Evolutionary conservation across 2,113 vertebrate genomes (phyloP), one percentile per base, ranked within the genome.

Genomic region (Hemicordylus capensis): DNA sequence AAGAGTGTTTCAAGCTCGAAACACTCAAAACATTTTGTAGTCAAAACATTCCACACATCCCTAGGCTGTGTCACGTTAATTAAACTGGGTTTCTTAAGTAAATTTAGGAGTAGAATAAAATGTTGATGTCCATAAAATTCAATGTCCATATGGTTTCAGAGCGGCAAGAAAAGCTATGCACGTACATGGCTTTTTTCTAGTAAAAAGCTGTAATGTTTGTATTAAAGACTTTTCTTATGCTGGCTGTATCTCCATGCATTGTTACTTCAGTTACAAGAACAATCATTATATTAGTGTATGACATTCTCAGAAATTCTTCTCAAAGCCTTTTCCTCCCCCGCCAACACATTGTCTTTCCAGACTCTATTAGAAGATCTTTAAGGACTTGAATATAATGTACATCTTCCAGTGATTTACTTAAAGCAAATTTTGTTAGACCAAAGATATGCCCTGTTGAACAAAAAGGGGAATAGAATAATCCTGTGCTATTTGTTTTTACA

Each of bases 291-390:
- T 76, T 76, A 24, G 22, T 22, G 74, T 76, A n/a, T 4, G n/a
- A 19, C 74, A 6, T 26, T 8, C 31, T 63, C 26, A 63, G 28
- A 63, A 75, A 34, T 69, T n/a, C 79, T 81, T 3, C 3, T 54
- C 31, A 0, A 9, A 59, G 56, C 44, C 4, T 20, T 14, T 37
- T 34, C 37, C 4, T 6, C 14, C 4, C 19, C 42, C 34, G 17
- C 15, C 22, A 63, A 15, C 17, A 44, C 44, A 78, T 42, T n/a
- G 39, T n/a, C 39, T 79, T 28, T 63, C 58, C 34, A 78, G 4
- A 37, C 24, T 14, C 58, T 66, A 39, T 51, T 31, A 51, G 61
- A 67, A 51, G 14, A 84, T 76, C 24, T 64, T 84, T 54, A 20
- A 76, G 28, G 10, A 17, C 37, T 56, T 37, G 64, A 79, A 24